A percentile compares a stretch with the other conserved stretches of the same genome.
These are phyloP conservation scores for Lamellibrachia luymesi DNA, from an alignment of 1,140 invertebrate genomes.

Conservation along the genomic window DNA sequence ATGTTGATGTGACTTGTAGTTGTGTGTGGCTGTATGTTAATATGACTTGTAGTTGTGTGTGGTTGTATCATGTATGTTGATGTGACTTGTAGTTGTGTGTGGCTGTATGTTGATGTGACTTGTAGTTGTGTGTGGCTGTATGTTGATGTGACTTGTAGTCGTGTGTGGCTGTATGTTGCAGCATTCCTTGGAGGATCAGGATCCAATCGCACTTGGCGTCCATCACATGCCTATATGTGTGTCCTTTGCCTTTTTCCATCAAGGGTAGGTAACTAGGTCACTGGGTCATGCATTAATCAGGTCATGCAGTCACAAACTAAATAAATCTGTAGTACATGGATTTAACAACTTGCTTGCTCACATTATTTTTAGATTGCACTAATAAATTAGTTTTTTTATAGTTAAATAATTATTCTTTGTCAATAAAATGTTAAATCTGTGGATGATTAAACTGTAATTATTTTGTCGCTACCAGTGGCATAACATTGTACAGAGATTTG, in stretches of 20 bases:
- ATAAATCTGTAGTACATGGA: neutral
- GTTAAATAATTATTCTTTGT: too few species aligned
- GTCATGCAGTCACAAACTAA: neutral
- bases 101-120: neutral
- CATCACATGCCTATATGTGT: conserved; percentile 88
- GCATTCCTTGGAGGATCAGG: conserved; percentile 78
- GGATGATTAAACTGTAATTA: neutral
- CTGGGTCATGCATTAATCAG: neutral
- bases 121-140: neutral
- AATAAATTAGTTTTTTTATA: too few species aligned
- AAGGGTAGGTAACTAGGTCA: conserved; percentile 62
- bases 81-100: neutral
- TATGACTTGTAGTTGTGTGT: neutral
- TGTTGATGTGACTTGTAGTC: neutral
- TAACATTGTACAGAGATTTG: neutral
- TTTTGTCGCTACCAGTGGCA: neutral
- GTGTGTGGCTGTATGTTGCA: conserved; percentile 30
- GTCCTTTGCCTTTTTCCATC: conserved; percentile 80
- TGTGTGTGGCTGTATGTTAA: neutral
- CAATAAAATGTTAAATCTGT: too few species aligned
- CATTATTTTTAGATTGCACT: neutral
- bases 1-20: neutral
- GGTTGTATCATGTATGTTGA: too few species aligned
- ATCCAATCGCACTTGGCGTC: conserved; percentile 80
- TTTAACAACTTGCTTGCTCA: neutral